Base-by-base conservation (phyloP, 1,140 invertebrate species). In the Asobara japonica region DNA sequence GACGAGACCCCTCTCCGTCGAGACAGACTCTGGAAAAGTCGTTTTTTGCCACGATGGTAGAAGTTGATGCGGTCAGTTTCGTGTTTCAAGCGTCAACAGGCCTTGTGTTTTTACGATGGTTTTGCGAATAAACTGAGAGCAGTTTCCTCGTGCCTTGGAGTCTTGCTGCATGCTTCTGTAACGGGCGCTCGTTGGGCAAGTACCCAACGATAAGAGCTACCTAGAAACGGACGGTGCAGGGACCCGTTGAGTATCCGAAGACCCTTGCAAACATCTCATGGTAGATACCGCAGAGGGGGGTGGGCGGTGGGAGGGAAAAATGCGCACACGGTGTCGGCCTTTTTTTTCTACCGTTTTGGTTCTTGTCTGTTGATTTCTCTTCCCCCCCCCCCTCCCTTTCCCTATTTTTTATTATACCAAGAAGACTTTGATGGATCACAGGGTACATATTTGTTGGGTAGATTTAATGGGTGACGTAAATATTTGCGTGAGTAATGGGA, bases 41-140 rank as follows among this genome's bases (percentile, higher is more conserved):
- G 18, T 56, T 27, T 56, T 56, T 56, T 27, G 22, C 51, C 5
- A 56, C 5, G 20, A 56, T 56, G 51, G 22, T 10, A 56, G 51
- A n/a, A 56, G 51, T 25, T 56, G 51, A 56, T 56, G 61, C 60
- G 36, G 36, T 48, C 60, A 61, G 69, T 71, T 71, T 71, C 69
- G 69, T 38, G 61, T 74, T 74, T 69, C 45, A 74, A 65, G 60
- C 7, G 20, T 48, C 30, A 67, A 67, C 68, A 70, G 72, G 77
- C 73, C 73, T 82, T 74, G 76, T 78, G 73, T 83, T 84, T 79
- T 80, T 80, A 79, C 78, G 7, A 79, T 77, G 7, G 41, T 36
- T 27, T 29, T 30, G 67, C 71, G 74, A 70, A 69, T 60, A 56
- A 45, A 61, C 74, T 73, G 51, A 56, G 71, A 69, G 74, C 62